phyloP scores from a whole-genome alignment of 2,113 vertebrate genomes.

The Pituophis catenifer region DNA sequence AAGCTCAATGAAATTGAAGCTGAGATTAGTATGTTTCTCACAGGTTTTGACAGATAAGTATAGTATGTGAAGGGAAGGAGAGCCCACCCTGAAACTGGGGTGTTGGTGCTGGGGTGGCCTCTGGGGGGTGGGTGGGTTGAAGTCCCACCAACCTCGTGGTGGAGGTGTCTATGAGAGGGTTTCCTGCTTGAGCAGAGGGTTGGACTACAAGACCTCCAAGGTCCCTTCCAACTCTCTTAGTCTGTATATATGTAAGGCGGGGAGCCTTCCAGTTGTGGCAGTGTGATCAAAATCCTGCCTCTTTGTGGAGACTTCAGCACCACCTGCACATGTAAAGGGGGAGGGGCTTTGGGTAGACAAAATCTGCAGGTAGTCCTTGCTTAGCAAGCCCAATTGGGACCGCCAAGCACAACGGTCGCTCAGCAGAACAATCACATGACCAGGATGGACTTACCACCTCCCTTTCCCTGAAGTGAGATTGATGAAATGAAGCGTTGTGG shows the following conservation, averaged over 20 bases:
- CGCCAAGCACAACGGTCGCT: not conserved
- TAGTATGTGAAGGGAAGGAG: not conserved
- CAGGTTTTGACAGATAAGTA: not conserved
- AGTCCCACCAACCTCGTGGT: not conserved
- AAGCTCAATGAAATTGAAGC: not conserved
- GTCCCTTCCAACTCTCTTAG: not conserved
- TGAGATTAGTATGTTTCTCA: not conserved
- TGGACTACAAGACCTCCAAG: not conserved
- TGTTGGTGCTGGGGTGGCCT: not conserved
- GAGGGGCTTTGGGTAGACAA: not conserved
- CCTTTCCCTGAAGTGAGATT: not conserved
- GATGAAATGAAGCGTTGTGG: not conserved
- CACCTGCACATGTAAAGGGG: not conserved
- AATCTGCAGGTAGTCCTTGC: not conserved
- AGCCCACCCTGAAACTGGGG: not conserved
- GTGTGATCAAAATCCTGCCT: not conserved
- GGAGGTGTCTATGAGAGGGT: not conserved
- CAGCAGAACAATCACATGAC: not conserved
- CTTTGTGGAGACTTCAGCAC: not conserved
- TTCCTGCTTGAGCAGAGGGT: not conserved
- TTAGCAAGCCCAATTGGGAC: not conserved
- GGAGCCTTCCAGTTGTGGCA: not conserved
- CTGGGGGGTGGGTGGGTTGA: not conserved
- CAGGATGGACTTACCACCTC: not conserved
- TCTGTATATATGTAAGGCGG: not conserved